These are phyloP conservation scores for Labeo catla DNA, from an alignment of 2,113 vertebrate genomes.

Conservation along the genomic window DNA sequence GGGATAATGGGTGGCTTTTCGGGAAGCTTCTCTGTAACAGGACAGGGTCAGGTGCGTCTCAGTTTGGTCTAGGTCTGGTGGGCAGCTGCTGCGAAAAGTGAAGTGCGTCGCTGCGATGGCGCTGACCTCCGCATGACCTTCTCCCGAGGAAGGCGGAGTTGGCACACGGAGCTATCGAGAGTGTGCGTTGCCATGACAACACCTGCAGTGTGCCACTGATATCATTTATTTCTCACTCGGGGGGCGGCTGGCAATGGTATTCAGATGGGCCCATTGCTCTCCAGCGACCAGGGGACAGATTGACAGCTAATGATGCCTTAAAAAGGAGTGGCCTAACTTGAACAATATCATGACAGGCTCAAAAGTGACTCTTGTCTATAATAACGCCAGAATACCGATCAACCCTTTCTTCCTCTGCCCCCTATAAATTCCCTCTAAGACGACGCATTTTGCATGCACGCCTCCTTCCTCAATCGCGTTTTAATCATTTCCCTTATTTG, in stretches of 20 bases:
- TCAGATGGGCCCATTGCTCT: constrained; percentile 77
- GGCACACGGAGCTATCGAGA: constrained; percentile 50
- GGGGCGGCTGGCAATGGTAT: constrained; percentile 77
- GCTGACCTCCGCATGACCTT: constrained; percentile 81
- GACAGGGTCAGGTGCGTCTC: constrained; percentile 19
- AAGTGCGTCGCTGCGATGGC: constrained; percentile 60
- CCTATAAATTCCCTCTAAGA: constrained; percentile 11
- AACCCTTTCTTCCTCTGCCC: background rate
- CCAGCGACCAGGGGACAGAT: constrained; percentile 66
- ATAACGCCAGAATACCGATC: background rate
- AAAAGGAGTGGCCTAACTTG: constrained; percentile 63
- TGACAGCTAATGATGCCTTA: constrained; percentile 71
- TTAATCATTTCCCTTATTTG: constrained; percentile 50
- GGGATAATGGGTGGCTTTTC: constrained; percentile 31
- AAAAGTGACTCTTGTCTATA: constrained; percentile 36
- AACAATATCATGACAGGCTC: constrained; percentile 61
- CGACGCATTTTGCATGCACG: background rate
- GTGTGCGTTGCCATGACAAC: constrained; percentile 78
- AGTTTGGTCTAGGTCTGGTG: constrained; percentile 17
- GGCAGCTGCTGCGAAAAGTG: constrained; percentile 65
- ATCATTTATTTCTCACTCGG: constrained; percentile 84
- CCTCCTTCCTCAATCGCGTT: constrained; percentile 15
- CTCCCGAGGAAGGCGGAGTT: constrained; percentile 56
- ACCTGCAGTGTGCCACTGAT: constrained; percentile 78
- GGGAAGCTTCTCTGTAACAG: constrained; percentile 17